Evolutionary conservation across 2,797 vertebrate genomes (phyloP), one percentile per base, ranked within the genome.

Genomic region (Pelobates cultripes): DNA sequence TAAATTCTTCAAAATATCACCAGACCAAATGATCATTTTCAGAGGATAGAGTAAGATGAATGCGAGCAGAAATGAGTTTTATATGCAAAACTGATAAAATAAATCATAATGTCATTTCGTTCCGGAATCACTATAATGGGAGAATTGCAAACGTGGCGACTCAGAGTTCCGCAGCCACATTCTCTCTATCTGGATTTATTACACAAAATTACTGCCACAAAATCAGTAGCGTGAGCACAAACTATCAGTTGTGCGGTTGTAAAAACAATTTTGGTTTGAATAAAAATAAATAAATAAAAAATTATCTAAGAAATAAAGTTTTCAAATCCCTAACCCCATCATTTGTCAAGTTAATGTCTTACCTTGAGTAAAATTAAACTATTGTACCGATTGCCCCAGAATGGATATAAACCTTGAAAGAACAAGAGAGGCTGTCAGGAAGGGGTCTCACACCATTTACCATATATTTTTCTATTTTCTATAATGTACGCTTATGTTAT

Each of bases 71-170:
- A 90, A 91, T 89, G 87, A 87, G 84, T 84, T 95, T 91, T 91
- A 92, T 93, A 92, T 92, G 90, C 91, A 94, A 95, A 94, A 94
- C 90, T 90, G 91, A 93, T 89, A 90, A 92, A 94, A 95, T 96
- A 94, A 95, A 96, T 95, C 95, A 88, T 88, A 86, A 85, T 88
- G 89, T 89, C 89, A 87, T 75, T 89, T 91, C 85, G 84, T 85
- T 85, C 88, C 77, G 42, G 87, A 84, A 86, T 79, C 83, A 84
- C 72, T 79, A 75, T 84, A 84, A 84, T 75, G 75, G 55, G 57
- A n/a, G 63, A 55, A 43, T 43, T 75, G 67, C 45, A 79, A 76
- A 84, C 77, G 75, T 84, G 71, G 81, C 70, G 71, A 75, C 55
- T 83, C 77, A 79, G 71, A 79, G 82, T 57, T n/a, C 61, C 45